phyloP scores from a whole-genome alignment of 2,797 vertebrate species.

The Intellagama lesueurii region DNA sequence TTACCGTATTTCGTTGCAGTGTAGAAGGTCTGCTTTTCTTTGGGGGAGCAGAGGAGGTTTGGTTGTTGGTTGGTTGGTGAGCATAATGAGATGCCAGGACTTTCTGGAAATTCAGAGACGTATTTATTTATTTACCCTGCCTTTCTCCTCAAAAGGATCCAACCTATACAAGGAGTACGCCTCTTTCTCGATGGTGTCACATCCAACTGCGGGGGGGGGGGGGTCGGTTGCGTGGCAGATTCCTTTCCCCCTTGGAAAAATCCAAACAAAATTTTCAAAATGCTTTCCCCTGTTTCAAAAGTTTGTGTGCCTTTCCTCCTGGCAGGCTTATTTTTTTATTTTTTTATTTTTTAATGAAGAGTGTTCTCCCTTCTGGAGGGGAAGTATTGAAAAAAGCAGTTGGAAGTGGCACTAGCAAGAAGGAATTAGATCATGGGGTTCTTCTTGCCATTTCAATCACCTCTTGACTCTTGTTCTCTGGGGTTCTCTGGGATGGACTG shows the following conservation, averaged over 20 bases:
- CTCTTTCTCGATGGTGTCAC: neutral
- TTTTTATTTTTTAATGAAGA: neutral
- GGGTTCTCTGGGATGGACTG: neutral
- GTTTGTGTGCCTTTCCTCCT: no score
- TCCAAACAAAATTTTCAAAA: neutral
- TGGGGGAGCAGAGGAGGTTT: no score
- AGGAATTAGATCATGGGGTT: no score
- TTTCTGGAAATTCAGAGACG: neutral
- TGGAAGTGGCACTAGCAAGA: neutral
- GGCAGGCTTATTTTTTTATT: no score
- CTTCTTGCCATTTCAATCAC: neutral
- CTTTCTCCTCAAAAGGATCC: no score
- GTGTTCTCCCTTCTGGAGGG: accelerated
- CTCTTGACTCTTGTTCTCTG: neutral
- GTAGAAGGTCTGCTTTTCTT: neutral
- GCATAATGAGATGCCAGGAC: neutral
- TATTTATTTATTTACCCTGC: no score
- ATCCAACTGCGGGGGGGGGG: neutral
- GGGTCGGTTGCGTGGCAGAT: no score
- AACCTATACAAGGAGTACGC: no score
- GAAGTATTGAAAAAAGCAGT: neutral
- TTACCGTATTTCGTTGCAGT: neutral
- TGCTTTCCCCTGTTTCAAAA: no score
- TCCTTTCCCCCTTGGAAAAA: neutral
- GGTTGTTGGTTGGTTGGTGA: neutral